Conservation (phyloP, 2,113 vertebrate species). For the Ochotona princeps region DNA sequence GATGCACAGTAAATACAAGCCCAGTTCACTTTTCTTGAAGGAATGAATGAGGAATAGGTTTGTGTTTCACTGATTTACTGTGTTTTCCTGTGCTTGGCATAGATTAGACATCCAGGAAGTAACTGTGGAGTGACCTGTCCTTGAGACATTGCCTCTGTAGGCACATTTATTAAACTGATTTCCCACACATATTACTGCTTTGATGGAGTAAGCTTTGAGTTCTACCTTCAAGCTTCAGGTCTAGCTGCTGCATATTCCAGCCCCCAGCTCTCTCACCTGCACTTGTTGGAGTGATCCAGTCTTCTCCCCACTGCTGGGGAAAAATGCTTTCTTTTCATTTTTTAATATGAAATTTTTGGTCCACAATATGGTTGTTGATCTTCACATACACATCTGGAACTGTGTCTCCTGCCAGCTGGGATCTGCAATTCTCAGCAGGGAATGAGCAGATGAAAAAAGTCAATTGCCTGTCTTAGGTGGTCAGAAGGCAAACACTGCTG, state of each 20-base stretch:
- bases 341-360: not conserved
- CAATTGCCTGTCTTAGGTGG: not conserved
- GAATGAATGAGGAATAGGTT: not conserved
- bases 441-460: not conserved
- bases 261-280: not conserved
- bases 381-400: not conserved
- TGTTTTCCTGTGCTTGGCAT: not conserved
- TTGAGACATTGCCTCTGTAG: not conserved
- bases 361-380: not conserved
- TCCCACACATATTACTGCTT: not conserved
- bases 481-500: not conserved
- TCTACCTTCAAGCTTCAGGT: not conserved
- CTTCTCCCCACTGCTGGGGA: not conserved
- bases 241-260: not conserved
- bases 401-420: not conserved
- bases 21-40: not conserved
- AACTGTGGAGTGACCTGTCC: not conserved
- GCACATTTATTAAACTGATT: not conserved
- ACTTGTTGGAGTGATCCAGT: not conserved
- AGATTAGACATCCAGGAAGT: not conserved
- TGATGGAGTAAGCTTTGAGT: not conserved
- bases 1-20: not conserved
- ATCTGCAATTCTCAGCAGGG: not conserved
- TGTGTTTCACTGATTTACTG: not conserved
- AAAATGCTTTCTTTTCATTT: not conserved